These are phyloP conservation scores for Coenonympha arcania DNA, from an alignment of 2,888 invertebrate species.

Conservation along the genomic window DNA sequence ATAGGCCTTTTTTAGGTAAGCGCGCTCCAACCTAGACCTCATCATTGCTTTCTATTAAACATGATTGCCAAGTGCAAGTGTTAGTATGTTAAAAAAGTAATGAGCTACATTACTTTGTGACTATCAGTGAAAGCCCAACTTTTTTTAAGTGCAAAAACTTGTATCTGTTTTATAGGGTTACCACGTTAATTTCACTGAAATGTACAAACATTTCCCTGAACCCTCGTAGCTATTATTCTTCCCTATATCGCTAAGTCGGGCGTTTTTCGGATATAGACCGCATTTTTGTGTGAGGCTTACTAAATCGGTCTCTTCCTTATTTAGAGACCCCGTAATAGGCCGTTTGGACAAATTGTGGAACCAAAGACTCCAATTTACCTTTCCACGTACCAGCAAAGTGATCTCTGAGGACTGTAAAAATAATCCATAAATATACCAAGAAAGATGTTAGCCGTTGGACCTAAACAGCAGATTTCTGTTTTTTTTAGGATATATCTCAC, in stretches of 20 bases:
- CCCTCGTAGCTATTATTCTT: background rate
- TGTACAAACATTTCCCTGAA: too few relatives aligned
- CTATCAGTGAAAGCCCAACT: too few relatives aligned
- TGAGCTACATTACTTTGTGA: too few relatives aligned
- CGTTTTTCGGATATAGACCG: background rate
- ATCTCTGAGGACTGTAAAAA: slow-evolving; percentile 1
- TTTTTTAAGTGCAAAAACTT: too few relatives aligned
- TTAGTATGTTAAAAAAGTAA: too few relatives aligned
- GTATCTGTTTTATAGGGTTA: too few relatives aligned
- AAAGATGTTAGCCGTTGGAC: background rate
- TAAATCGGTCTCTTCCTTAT: slow-evolving; percentile 5
- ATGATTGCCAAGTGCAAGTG: too few relatives aligned
- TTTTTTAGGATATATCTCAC: too few relatives aligned
- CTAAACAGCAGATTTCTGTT: too few relatives aligned
- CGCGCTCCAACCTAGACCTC: too few relatives aligned
- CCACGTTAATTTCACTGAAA: background rate
- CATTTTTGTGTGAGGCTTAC: background rate
- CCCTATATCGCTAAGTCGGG: background rate
- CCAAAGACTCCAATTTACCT: slow-evolving; percentile 9
- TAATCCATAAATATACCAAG: slow-evolving; percentile 1
- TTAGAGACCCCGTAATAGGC: slow-evolving; percentile 5
- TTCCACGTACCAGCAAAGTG: slow-evolving; percentile 2
- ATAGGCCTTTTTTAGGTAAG: too few relatives aligned
- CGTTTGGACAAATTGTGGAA: slow-evolving; percentile 9
- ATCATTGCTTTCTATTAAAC: too few relatives aligned